Base-by-base conservation (phyloP, 2,888 invertebrate species). In the Melikaiella ostensackeni region DNA sequence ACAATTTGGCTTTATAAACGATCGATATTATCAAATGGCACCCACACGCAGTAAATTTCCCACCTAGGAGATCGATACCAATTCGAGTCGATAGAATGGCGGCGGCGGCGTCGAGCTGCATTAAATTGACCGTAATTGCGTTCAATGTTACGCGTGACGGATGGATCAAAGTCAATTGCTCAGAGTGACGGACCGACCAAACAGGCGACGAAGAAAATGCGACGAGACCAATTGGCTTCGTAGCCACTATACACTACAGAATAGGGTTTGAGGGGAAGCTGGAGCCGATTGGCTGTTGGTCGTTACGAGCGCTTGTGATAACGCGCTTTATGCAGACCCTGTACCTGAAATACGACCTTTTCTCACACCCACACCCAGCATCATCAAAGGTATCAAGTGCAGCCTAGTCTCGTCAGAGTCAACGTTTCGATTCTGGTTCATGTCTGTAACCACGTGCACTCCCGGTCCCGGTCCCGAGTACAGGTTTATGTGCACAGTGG, bases 71-170 rank as follows among this genome's bases (percentile, higher is more conserved):
- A 63, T 59, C 82, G 80, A 84, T 83, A 82, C 80, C 82, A 81
- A 84, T 84, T 82, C 80, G 81, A 83, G 77, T 73, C 64, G 76
- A 75, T 46, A 27, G 70, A 70, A 70, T 27, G 16, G 78, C 77
- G 75, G n/a, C n/a, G n/a, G 81, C 76, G 73, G 70, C 78, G 62
- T 78, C 74, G 81, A 62, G 81, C 78, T 79, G 84, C 86, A 85
- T 86, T 87, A 88, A 89, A 91, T 90, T 90, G 89, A 86, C 88
- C 89, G 89, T 89, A 91, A 90, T 90, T 90, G 88, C 86, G 86
- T 86, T 90, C 89, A 89, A 88, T 90, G 91, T 89, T 88, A 86
- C 86, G 87, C 87, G 87, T 88, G 87, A 90, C 88, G 87, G 86
- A 89, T 89, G 87, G 88, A 89, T 91, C 90, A 88, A 88, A 89